These are phyloP conservation scores for Penaeus japonicus DNA, from an alignment of 1,140 invertebrate genomes.

Conservation along the genomic window DNA sequence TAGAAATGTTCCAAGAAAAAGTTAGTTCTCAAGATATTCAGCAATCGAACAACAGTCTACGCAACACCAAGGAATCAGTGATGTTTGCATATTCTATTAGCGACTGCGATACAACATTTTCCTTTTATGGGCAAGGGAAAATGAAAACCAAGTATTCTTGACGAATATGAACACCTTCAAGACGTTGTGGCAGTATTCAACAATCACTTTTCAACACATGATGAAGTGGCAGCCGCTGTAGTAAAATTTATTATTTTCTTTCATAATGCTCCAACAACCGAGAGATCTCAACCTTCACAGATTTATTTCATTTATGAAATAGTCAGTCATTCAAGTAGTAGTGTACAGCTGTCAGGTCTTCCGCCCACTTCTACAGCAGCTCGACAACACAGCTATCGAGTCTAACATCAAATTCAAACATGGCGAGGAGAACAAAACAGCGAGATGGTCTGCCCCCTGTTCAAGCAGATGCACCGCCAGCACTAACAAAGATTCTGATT, in stretches of 20 bases:
- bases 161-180: too few species aligned
- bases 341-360: not conserved
- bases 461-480: not conserved
- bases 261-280: not conserved
- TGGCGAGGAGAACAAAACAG: slow-evolving; percentile 3
- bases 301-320: not conserved
- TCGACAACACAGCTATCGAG: slow-evolving; percentile 13
- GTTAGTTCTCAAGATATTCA: too few species aligned
- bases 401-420: slow-evolving; percentile 17
- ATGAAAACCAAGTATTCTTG: too few species aligned
- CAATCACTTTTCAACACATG: too few species aligned
- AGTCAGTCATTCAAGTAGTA: not conserved
- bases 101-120: too few species aligned
- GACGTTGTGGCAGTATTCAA: too few species aligned
- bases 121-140: too few species aligned
- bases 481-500: not conserved
- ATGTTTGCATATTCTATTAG: not conserved
- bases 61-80: not conserved
- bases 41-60: too few species aligned
- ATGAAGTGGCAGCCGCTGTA: too few species aligned
- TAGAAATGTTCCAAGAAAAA: too few species aligned
- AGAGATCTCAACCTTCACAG: not conserved
- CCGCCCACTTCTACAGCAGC: slow-evolving; percentile 1
- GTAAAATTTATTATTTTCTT: too few species aligned
- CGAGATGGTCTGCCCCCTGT: not conserved